Evolutionary conservation across 2,797 vertebrate genomes (phyloP).

Genomic region (Gallinago stenura): DNA sequence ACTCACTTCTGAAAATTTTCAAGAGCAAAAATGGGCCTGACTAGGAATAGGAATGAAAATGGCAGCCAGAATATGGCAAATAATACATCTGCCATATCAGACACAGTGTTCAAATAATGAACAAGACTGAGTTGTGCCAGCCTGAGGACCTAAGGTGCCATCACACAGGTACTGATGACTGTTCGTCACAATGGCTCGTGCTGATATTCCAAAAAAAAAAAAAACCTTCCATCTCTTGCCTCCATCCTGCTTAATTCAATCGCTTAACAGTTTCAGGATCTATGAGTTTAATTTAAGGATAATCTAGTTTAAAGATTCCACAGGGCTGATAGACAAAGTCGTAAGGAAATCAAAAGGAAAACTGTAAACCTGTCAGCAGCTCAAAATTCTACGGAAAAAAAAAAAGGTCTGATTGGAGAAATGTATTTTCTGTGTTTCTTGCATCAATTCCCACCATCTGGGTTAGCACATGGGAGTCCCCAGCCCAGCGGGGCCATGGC

Average conservation of each 20-base stretch:
- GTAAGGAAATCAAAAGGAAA: neutral
- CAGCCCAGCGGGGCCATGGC: neutral
- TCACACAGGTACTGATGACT: neutral
- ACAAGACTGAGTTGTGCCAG: neutral
- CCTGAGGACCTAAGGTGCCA: neutral
- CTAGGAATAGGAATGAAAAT: neutral
- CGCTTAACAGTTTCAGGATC: neutral
- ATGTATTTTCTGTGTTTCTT: neutral
- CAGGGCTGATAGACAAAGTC: neutral
- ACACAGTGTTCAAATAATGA: fast-evolving
- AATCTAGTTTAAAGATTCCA: conserved; percentile 12
- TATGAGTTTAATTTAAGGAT: neutral
- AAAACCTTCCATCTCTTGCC: neutral
- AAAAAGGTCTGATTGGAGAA: neutral
- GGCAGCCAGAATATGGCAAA: neutral
- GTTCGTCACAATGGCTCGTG: fast-evolving
- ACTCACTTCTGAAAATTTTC: neutral
- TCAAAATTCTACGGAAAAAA: neutral
- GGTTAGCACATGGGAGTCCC: neutral
- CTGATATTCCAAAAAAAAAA: neutral
- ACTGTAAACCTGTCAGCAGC: neutral
- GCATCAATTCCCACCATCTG: neutral
- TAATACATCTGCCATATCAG: neutral
- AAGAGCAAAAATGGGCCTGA: neutral
- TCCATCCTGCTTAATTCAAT: neutral